Base-by-base conservation (phyloP, 2,888 invertebrate species). In the Panopea generosa region DNA sequence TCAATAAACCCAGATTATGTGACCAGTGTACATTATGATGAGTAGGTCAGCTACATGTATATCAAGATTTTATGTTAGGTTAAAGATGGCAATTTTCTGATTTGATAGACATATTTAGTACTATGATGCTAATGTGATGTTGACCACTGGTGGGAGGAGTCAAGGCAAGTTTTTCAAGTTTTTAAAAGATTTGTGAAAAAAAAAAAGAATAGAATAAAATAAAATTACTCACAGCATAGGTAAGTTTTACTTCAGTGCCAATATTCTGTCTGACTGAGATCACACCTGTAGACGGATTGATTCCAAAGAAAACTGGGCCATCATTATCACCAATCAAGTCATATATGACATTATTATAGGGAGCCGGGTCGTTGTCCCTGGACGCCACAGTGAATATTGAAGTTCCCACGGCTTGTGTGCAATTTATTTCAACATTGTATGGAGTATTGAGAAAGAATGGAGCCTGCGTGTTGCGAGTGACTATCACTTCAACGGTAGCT, bases 291-390 rank as follows among this genome's bases (percentile, higher is more conserved):
- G 50, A 70, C 2, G 77, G 16, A 56, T 86, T 80, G 57, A 90
- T 77, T 40, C 74, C 61, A 76, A 90, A 90, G 76, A 85, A 86
- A 2, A 76, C 69, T 18, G 86, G 84, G n/a, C 87, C 83, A 49
- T 77, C 77, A 16, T 74, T 79, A 71, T 85, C 85, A 1, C 87
- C 87, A 38, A 84, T 82, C n/a, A 90, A 82, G 60, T 84, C 84
- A 70, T 89, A 90, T 6, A 78, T 66, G 2, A 90, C 62, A 0
- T 62, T 73, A 55, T 89, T 87, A 82, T 84, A 86, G 4, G 90
- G 90, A 2, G 83, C 62, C 11, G 29, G 33, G 67, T 87, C 87
- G 22, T 61, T 49, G 52, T 87, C 87, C 16, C 18, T 33, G 9
- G 86, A 83, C 20, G 73, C 59, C 0, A 84, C 83, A 22, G 63